Conservation (phyloP, 2,888 invertebrate species). For the Dorcus hopei region DNA sequence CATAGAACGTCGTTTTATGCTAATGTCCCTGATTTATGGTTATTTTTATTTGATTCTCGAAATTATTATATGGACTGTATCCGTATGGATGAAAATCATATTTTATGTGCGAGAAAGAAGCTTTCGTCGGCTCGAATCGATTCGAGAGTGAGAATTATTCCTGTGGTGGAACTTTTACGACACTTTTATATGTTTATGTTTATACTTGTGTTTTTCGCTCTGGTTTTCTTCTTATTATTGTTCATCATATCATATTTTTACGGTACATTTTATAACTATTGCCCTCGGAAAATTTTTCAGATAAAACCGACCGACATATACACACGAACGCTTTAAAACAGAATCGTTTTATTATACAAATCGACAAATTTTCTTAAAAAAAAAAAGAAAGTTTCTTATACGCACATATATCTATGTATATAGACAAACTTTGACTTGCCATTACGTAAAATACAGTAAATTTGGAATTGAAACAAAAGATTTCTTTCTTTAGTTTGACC, state of each 20-base stretch:
- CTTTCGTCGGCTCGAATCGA: conserved; percentile 40
- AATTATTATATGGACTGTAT: conserved; percentile 55
- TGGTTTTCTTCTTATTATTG: conserved; percentile 11
- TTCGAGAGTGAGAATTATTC: conserved; percentile 43
- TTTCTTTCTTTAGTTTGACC: too few species aligned
- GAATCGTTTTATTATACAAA: too few species aligned
- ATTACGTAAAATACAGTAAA: too few species aligned
- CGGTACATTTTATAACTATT: too few species aligned
- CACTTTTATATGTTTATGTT: conserved; percentile 41
- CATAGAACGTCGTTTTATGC: conserved; percentile 50
- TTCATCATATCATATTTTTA: background rate
- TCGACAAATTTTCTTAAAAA: too few species aligned
- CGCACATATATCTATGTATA: too few species aligned
- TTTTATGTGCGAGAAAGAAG: conserved; percentile 45
- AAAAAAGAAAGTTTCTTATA: too few species aligned
- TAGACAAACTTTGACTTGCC: too few species aligned
- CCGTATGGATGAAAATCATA: conserved; percentile 54
- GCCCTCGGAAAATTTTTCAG: too few species aligned
- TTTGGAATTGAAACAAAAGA: too few species aligned
- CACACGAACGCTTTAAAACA: too few species aligned
- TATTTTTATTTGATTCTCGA: conserved; percentile 53
- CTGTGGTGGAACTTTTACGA: conserved; percentile 39
- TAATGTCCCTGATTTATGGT: conserved; percentile 49
- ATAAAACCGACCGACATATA: too few species aligned
- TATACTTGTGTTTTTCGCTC: conserved; percentile 15